Percentiles rank a stretch among this genome's conserved stretches.
These are phyloP conservation scores for Halictus rubicundus DNA, from an alignment of 1,140 invertebrate genomes.

Conservation along the genomic window DNA sequence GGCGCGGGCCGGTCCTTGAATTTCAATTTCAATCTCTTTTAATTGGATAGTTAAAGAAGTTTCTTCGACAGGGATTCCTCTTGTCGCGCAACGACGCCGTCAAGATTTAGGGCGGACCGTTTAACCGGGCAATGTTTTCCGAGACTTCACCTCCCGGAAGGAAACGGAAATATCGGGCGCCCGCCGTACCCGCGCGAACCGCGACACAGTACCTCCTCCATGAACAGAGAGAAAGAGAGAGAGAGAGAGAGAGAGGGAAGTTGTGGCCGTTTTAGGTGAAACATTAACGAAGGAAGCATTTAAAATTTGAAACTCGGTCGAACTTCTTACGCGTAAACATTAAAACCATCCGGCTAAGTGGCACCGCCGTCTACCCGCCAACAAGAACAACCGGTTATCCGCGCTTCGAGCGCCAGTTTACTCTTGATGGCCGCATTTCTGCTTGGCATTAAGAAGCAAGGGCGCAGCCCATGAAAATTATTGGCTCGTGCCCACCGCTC, in stretches of 20 bases:
- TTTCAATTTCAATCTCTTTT: conserved; percentile 13
- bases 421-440: conserved; percentile 59
- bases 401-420: conserved; percentile 25
- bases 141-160: conserved; percentile 24
- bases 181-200: neutral
- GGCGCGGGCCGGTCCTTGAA: neutral
- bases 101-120: conserved; percentile 37
- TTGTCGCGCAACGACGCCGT: conserved; percentile 22
- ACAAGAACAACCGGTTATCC: conserved; percentile 34
- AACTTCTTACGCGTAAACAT: conserved; percentile 68
- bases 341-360: conserved; percentile 65
- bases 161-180: neutral
- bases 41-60: conserved; percentile 29
- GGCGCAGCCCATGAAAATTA: conserved; percentile 40
- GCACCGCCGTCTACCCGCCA: conserved; percentile 53
- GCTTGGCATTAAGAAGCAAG: conserved; percentile 28
- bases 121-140: conserved; percentile 50
- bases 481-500: conserved; percentile 14
- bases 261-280: conserved; percentile 61
- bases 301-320: conserved; percentile 61
- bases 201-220: conserved; percentile 18
- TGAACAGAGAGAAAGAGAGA: too few species aligned
- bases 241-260: conserved; percentile 23
- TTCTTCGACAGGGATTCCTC: neutral
- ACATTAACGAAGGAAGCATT: conserved; percentile 66